Conservation (phyloP, 1,140 invertebrate species). For the Diabrotica virgifera region DNA sequence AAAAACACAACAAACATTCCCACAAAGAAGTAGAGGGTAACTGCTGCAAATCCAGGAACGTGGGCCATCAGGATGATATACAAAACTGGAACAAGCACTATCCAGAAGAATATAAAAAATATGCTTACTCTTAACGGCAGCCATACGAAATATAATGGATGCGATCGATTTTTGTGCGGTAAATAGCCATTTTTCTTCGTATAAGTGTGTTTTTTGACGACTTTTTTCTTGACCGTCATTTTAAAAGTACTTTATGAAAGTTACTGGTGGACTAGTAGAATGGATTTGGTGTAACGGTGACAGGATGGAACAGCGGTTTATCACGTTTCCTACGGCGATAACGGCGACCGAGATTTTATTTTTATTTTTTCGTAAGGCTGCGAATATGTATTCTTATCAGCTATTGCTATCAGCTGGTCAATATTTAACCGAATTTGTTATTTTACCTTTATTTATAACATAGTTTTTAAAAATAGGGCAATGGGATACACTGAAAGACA, state of each 20-base stretch:
- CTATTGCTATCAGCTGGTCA: too few species aligned
- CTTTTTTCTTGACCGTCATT: conserved; percentile 6
- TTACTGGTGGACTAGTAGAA: too few species aligned
- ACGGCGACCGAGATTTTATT: not conserved
- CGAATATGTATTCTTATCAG: too few species aligned
- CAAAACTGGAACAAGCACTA: conserved; percentile 45
- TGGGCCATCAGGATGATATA: conserved; percentile 23
- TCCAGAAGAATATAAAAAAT: conserved; percentile 49
- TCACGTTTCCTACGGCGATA: conserved; percentile 3
- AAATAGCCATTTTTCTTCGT: conserved; percentile 17
- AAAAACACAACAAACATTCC: conserved; percentile 45
- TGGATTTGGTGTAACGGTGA: not conserved
- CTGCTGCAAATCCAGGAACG: conserved; percentile 11
- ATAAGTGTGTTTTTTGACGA: not conserved
- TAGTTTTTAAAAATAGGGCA: too few species aligned
- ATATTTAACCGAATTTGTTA: too few species aligned
- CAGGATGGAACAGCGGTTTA: conserved; percentile 4
- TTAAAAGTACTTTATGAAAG: not conserved
- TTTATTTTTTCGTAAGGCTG: too few species aligned
- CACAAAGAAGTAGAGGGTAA: conserved; percentile 40
- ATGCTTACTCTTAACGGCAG: conserved; percentile 34
- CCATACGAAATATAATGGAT: conserved; percentile 33
- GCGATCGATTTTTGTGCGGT: conserved; percentile 28
- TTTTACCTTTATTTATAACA: too few species aligned
- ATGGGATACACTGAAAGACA: too few species aligned